phyloP scores from a whole-genome alignment of 2,113 vertebrate species.

The Cynocephalus volans region DNA sequence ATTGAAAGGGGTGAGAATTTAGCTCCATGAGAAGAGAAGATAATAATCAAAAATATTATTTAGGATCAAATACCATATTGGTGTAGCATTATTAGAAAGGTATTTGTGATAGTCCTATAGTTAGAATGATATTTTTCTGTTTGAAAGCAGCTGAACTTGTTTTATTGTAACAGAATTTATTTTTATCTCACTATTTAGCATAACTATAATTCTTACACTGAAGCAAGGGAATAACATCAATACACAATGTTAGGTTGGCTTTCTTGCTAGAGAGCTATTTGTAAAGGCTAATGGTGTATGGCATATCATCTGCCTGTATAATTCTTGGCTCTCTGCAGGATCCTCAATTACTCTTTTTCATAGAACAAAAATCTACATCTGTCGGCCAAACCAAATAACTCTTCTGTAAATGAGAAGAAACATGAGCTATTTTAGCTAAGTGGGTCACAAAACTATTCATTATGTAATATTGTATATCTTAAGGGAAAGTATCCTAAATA shows the following conservation, averaged over 20 bases:
- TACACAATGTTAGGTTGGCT: not conserved
- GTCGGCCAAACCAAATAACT: conserved; percentile 69
- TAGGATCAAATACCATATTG: conserved; percentile 24
- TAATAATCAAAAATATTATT: conserved; percentile 36
- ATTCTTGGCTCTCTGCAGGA: conserved; percentile 61
- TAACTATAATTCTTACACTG: conserved; percentile 11
- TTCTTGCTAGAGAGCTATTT: conserved; percentile 55
- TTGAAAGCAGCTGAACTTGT: conserved; percentile 30
- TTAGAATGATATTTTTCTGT: conserved; percentile 44
- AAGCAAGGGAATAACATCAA: conserved; percentile 48
- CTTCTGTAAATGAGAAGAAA: conserved; percentile 69
- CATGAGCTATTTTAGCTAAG: conserved; percentile 70
- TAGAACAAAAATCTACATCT: conserved; percentile 62
- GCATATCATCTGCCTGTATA: conserved; percentile 36
- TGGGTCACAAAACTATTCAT: conserved; percentile 73
- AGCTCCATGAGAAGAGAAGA: not conserved
- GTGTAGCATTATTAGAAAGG: conserved; percentile 24
- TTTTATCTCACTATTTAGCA: conserved; percentile 4
- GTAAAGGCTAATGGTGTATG: conserved; percentile 40
- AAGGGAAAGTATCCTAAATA: conserved; percentile 58
- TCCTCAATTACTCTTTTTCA: conserved; percentile 56
- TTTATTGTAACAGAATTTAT: conserved; percentile 61
- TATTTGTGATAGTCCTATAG: not conserved
- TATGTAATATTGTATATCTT: conserved; percentile 61
- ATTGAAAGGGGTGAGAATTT: conserved; percentile 25